Evolutionary conservation across 1,140 invertebrate species (phyloP), one percentile per base, ranked within the genome.

Genomic region (Triops cancriformis): DNA sequence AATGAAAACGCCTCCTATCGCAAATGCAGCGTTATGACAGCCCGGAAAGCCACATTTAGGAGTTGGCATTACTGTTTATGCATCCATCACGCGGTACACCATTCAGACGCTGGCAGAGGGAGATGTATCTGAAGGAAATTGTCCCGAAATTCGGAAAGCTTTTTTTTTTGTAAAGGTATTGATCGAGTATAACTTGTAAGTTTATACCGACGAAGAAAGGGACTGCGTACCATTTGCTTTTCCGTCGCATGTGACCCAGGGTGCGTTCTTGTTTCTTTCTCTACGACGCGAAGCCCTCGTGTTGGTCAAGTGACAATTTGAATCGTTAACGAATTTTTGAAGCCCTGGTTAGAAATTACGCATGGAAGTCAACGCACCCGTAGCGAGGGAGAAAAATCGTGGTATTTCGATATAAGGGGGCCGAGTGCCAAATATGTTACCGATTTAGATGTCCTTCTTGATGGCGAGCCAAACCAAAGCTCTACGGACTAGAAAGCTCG

Each of bases 401-500:
- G 51, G 51, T 64, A 9, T 64, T 37, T 64, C 51, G 51, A 64
- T n/a, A 23, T 18, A 64, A 64, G 23, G 51, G 51, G 51, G 10
- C 9, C 51, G 10, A 10, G 6, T 64, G 51, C 51, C 51, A 64
- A 64, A 64, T 64, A 64, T 64, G 51, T 64, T 64, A 64, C 51
- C 18, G 51, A 64, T 64, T 64, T 64, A 64, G 51, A 64, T 23
- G 51, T 64, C 23, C 51, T 64, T 64, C 51, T 64, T 64, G 51
- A 64, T 64, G 51, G 10, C 14, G 51, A 64, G 51, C 51, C 51
- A 64, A 64, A 64, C 51, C 51, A 64, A 64, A 14, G 51, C 51
- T 37, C 31, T 64, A 64, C 51, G 23, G 18, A n/a, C 51, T 64
- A 64, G 51, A 64, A 64, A 64, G n/a, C 51, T 64, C 51, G 18